Evolutionary conservation across 2,797 vertebrate genomes (phyloP), one percentile per base, ranked within the genome.

Genomic region (Coilia nasus): DNA sequence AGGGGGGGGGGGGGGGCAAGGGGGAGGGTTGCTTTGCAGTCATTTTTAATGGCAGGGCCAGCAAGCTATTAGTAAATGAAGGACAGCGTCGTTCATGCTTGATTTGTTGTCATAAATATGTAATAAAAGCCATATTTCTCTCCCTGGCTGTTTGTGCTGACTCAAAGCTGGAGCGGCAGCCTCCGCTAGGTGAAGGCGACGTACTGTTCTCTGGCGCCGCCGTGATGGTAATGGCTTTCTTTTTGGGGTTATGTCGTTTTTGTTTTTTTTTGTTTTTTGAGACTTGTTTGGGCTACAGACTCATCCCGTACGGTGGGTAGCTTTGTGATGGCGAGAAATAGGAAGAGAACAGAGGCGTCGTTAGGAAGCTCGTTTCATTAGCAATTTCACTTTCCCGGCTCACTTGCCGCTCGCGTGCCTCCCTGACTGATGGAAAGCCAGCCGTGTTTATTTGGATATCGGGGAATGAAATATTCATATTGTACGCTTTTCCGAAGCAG

Each of bases 381-480:
- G 93, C 93, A 91, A 91, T 94, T 92, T 93, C 86, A 84, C 89
- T 91, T 94, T 94, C 92, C 92, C 92, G 90, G 88, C 92, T 94
- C 90, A 91, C 91, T 92, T 88, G 91, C 90, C 89, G 84, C 91
- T 7, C 9, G 84, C 91, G 84, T 87, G 64, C 87, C 92, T 90
- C 90, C 86, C 90, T 90, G 93, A 94, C 94, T 93, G 95, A 94
- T 91, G 88, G 88, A 88, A 86, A 89, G 89, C 87, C 88, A 89
- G 93, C 90, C 93, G 86, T 94, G 91, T 94, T 95, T 96, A 95
- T 95, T 96, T 96, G 94, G 95, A 94, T 94, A 95, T 94, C 90
- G 80, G 87, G 83, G 91, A 94, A 95, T 95, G 92, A 95, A 96
- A 96, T 95, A 96, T 96, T 96, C 92, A 95, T 96, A 94, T 93